Evolutionary conservation across 2,113 vertebrate genomes (phyloP).

Genomic region (Haliaeetus leucogaster): DNA sequence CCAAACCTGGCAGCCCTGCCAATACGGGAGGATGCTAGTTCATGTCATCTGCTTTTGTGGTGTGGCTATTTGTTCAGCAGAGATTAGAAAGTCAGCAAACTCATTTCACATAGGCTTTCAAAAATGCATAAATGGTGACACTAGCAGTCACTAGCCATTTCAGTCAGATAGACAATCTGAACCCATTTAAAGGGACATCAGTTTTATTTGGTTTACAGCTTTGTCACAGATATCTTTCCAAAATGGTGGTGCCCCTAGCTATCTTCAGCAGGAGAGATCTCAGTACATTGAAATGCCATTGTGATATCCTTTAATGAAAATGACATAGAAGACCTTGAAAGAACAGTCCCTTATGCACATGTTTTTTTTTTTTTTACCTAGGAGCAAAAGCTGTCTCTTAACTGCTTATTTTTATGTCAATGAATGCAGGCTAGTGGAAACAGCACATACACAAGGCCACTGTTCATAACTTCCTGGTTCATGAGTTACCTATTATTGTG

Average conservation of each 20-base stretch:
- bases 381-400: neutral
- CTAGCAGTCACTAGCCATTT: neutral
- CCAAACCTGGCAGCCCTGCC: neutral
- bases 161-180: neutral
- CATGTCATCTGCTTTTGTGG: neutral
- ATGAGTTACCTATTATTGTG: neutral
- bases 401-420: neutral
- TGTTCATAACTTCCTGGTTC: neutral
- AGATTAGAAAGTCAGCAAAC: neutral
- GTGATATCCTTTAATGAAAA: neutral
- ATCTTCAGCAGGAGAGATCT: neutral
- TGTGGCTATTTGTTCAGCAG: neutral
- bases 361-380: neutral
- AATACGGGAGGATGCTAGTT: neutral
- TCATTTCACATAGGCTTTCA: neutral
- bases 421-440: neutral
- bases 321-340: neutral
- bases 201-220: neutral
- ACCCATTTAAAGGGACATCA: neutral
- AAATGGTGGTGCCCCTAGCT: neutral
- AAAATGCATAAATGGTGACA: neutral
- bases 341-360: neutral
- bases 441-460: neutral
- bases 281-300: neutral
- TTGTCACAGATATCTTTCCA: neutral